A percentile compares a stretch with the other conserved stretches of the same genome.
phyloP scores from a whole-genome alignment of 2,113 vertebrate genomes.

The Clarias batrachus region DNA sequence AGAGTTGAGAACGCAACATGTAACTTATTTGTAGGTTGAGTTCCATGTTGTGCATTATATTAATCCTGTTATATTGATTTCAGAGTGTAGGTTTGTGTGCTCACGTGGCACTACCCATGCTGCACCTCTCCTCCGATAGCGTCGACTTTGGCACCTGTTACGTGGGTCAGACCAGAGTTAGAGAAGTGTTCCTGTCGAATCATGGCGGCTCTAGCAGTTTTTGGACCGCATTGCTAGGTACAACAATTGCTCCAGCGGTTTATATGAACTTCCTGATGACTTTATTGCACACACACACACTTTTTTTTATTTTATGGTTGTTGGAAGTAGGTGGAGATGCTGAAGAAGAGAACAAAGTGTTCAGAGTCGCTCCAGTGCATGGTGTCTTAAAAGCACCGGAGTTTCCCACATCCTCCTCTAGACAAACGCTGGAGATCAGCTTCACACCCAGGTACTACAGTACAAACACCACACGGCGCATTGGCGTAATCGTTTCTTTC shows the following conservation, averaged over 20 bases:
- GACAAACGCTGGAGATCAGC: constrained; percentile 72
- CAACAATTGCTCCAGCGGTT: background rate
- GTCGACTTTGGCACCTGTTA: constrained; percentile 83
- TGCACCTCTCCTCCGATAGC: constrained; percentile 73
- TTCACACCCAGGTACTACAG: constrained; percentile 83
- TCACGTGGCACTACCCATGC: constrained; percentile 68
- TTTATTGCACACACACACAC: background rate
- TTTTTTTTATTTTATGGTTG: background rate
- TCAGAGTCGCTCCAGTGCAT: constrained; percentile 72
- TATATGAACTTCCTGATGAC: background rate
- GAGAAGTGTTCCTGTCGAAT: constrained; percentile 74
- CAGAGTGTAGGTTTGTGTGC: constrained; percentile 81
- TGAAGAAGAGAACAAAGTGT: constrained; percentile 57
- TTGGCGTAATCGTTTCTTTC: background rate
- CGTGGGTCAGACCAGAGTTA: constrained; percentile 68
- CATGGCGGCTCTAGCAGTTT: constrained; percentile 73
- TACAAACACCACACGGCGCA: background rate
- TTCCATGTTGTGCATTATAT: background rate
- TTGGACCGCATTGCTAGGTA: constrained; percentile 81
- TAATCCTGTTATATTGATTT: background rate
- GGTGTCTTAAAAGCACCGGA: constrained; percentile 73
- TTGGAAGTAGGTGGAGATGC: constrained; percentile 49
- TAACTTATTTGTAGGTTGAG: background rate
- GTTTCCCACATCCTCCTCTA: constrained; percentile 52
- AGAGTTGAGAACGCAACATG: background rate